These are phyloP conservation scores for Saccostrea glomerata DNA, from an alignment of 1,140 invertebrate genomes.

Conservation along the genomic window DNA sequence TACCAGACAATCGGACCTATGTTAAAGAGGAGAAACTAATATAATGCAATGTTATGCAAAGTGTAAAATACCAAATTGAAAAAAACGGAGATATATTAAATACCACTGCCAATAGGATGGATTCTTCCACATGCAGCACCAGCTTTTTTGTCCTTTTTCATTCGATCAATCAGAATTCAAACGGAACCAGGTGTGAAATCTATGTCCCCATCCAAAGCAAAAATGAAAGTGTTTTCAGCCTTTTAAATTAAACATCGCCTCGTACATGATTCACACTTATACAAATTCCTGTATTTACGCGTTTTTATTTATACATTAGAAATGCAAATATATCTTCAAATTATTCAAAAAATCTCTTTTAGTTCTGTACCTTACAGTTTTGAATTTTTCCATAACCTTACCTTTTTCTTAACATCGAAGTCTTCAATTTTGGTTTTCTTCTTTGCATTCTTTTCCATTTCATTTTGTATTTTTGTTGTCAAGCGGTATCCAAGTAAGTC, in stretches of 20 bases:
- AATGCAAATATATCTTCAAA: too few species aligned
- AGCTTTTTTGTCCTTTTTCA: constrained; percentile 81
- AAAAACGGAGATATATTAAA: background rate
- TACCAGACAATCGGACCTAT: constrained; percentile 98
- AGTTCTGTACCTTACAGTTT: too few species aligned
- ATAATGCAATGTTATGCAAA: background rate
- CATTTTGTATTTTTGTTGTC: background rate
- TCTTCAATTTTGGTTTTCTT: too few species aligned
- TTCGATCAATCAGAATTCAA: constrained; percentile 80
- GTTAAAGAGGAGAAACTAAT: background rate
- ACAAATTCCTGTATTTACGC: too few species aligned
- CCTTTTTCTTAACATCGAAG: too few species aligned
- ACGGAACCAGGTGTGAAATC: constrained; percentile 82
- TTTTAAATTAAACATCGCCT: too few species aligned
- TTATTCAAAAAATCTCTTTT: too few species aligned
- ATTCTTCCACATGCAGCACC: constrained; percentile 83
- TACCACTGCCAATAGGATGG: constrained; percentile 80
- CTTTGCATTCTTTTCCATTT: background rate
- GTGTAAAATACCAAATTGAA: too few species aligned
- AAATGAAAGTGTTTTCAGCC: constrained; percentile 78
- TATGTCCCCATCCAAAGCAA: constrained; percentile 83
- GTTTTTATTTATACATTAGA: too few species aligned
- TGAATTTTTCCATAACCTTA: too few species aligned
- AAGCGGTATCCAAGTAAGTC: constrained; percentile 82
- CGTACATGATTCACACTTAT: too few species aligned